These are phyloP conservation scores for Bubo blakistoni DNA, from an alignment of 2,113 vertebrate genomes.

Conservation along the genomic window DNA sequence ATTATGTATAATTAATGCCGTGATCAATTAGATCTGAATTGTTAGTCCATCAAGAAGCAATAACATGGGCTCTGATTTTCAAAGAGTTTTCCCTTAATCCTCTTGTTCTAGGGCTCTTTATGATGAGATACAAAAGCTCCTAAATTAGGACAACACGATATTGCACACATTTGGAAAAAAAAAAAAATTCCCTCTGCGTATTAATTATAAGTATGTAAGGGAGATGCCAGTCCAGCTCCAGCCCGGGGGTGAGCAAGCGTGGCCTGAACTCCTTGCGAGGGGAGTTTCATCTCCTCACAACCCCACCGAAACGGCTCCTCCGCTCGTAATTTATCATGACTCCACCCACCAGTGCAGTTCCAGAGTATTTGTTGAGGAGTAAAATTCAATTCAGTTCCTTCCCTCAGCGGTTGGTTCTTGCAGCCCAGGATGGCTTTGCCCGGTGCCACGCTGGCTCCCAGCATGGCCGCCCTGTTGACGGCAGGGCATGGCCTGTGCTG, in stretches of 20 bases:
- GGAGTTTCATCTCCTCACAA: not conserved
- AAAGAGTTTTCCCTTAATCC: slow-evolving; percentile 51
- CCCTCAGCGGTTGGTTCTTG: not conserved
- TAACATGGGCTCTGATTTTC: slow-evolving; percentile 64
- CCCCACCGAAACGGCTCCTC: not conserved
- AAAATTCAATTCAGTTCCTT: not conserved
- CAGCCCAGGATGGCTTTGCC: not conserved
- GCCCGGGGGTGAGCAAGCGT: not conserved
- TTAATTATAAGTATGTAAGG: not conserved
- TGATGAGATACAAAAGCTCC: slow-evolving; percentile 49
- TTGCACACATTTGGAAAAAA: not conserved
- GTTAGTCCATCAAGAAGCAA: slow-evolving; percentile 54
- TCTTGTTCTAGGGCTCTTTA: slow-evolving; percentile 29
- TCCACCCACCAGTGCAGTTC: not conserved
- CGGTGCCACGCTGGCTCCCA: accelerated
- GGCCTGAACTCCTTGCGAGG: not conserved
- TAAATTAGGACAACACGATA: not conserved
- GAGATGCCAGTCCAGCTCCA: not conserved
- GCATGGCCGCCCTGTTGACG: accelerated
- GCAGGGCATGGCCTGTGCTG: accelerated
- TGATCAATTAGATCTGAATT: slow-evolving; percentile 69
- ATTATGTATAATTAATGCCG: slow-evolving; percentile 70
- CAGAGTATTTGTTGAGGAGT: not conserved
- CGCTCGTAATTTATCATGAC: accelerated
- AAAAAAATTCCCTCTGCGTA: not conserved